Conservation (phyloP, 1,140 invertebrate species). For the Spodoptera frugiperda region DNA sequence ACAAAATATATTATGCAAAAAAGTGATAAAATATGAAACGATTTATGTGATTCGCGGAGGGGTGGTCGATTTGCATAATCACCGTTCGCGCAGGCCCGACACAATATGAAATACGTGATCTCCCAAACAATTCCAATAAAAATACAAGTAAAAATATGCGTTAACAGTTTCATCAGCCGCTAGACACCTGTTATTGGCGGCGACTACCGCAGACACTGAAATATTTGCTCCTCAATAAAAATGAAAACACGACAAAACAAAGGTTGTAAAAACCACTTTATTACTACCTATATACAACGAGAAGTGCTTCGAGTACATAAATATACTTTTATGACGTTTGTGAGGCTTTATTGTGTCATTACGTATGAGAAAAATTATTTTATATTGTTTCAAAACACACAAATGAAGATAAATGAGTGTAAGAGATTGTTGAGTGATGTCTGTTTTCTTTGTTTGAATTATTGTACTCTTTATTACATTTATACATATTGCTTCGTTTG, state of each 20-base stretch:
- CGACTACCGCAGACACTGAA: conserved; percentile 2
- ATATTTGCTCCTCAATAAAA: conserved; percentile 11
- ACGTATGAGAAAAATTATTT: conserved; percentile 36
- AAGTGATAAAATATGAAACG: conserved; percentile 76
- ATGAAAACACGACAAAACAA: conserved; percentile 31
- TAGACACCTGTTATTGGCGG: conserved; percentile 6
- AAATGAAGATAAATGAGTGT: conserved; percentile 25
- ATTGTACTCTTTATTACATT: neutral
- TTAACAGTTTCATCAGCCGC: conserved; percentile 36
- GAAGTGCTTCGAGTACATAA: conserved; percentile 29
- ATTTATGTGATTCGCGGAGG: conserved; percentile 72
- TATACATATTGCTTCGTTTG: neutral
- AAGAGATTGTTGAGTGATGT: conserved; percentile 30
- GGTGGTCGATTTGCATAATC: conserved; percentile 72
- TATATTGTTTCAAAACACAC: conserved; percentile 37
- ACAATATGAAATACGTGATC: conserved; percentile 71
- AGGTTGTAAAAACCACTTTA: conserved; percentile 37
- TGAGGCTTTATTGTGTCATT: conserved; percentile 39
- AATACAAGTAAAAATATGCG: conserved; percentile 50
- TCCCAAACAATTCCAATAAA: conserved; percentile 53
- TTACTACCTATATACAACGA: conserved; percentile 16
- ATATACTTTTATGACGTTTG: conserved; percentile 36
- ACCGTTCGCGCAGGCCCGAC: conserved; percentile 59
- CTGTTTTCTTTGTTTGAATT: neutral
- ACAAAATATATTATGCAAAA: conserved; percentile 71